Base-by-base conservation (phyloP, 2,888 invertebrate genomes). In the Pachycephus smyrnensis region DNA sequence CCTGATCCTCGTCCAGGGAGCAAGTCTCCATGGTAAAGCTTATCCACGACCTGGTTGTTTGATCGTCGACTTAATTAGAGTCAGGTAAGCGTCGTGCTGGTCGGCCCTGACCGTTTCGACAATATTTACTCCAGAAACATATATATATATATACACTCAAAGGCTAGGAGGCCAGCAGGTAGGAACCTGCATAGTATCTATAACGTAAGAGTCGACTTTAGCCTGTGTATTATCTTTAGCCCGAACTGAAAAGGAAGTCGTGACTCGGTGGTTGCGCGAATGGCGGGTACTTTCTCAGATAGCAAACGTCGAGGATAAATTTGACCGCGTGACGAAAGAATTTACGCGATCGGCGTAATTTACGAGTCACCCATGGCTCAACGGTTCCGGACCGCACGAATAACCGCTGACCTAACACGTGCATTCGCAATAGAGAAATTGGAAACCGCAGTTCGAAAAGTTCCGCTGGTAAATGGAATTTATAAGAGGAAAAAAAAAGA, bases 331-430 rank as follows among this genome's bases (percentile, higher is more conserved):
- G 37, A 76, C 76, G 77, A 75, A 75, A 78, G 80, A 80, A 80
- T 82, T 80, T 80, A 82, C 78, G 80, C 74, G 73, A 75, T 78
- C 79, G 78, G 73, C 77, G 77, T 80, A 81, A 82, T 82, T 82
- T 80, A 82, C 76, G 80, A 79, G 35, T 69, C 30, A 71, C 71
- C 12, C 55, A 55, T 9, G 55, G 55, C 23, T 23, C 23, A 55
- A 2, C 55, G 55, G 2, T 9, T 55, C 12, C 31, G 71, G 75
- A 76, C 73, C 79, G 78, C 77, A 73, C 75, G 79, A 80, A 73
- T 76, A 78, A 76, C 82, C 74, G 76, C 55, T 80, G 80, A 77
- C 80, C 79, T 78, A 77, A 80, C 80, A 78, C 79, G 82, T 77
- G 71, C 55, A 55, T 2, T 9, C 23, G 55, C 55, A 55, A 55